These are phyloP conservation scores for Equus przewalskii DNA, from an alignment of 2,113 vertebrate species.

Conservation along the genomic window DNA sequence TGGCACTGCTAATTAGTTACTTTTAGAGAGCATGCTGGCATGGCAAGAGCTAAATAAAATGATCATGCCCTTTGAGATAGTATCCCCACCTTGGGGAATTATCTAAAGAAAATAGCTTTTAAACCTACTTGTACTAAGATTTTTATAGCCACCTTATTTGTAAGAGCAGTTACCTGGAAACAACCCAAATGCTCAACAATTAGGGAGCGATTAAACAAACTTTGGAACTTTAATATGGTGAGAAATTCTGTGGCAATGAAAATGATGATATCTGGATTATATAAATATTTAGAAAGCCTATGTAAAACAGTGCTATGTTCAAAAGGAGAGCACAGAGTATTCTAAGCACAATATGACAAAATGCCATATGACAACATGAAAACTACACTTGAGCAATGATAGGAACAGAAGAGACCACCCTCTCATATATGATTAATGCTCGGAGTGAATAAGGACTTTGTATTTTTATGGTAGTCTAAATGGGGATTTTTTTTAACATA, in stretches of 20 bases:
- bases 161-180: constrained; percentile 49
- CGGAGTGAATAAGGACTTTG: background rate
- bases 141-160: constrained; percentile 65
- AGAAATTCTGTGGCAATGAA: constrained; percentile 58
- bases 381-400: background rate
- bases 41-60: constrained; percentile 32
- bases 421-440: background rate
- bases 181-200: constrained; percentile 57
- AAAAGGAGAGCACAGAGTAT: background rate
- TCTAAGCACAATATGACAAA: background rate
- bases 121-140: constrained; percentile 59
- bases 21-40: constrained; percentile 50
- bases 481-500: background rate
- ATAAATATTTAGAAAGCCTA: constrained; percentile 41
- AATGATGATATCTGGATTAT: constrained; percentile 35
- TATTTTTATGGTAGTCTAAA: background rate
- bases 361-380: background rate
- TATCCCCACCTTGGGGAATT: constrained; percentile 60
- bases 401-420: background rate
- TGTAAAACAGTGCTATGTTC: background rate
- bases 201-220: constrained; percentile 68
- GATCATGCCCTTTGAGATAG: constrained; percentile 51
- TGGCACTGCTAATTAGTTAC: constrained; percentile 53
- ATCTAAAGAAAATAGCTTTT: constrained; percentile 67
- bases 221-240: constrained; percentile 41